phyloP scores from a whole-genome alignment of 2,797 vertebrate genomes.

The Moxostoma hubbsi region DNA sequence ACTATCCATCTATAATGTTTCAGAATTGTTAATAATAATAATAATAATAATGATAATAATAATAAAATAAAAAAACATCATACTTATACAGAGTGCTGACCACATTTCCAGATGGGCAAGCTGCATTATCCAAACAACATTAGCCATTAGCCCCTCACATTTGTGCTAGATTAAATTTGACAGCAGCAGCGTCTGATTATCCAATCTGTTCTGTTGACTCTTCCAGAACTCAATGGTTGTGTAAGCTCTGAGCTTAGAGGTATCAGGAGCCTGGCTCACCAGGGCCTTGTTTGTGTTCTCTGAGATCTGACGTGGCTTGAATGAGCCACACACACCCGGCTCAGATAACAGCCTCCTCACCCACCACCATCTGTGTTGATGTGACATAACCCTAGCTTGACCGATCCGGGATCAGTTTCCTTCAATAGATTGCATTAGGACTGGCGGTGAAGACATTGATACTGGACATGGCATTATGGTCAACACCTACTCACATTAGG shows the following conservation, averaged over 20 bases:
- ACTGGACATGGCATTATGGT: slow-evolving; percentile 12
- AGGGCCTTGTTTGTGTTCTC: slow-evolving; percentile 38
- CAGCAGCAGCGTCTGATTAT: slow-evolving; percentile 27
- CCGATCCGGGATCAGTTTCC: slow-evolving; percentile 32
- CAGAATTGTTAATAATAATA: too few species aligned
- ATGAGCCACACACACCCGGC: slow-evolving; percentile 12
- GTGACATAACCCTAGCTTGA: slow-evolving; percentile 17
- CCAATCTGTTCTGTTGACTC: slow-evolving; percentile 36
- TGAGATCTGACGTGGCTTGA: slow-evolving; percentile 35
- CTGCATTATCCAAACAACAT: slow-evolving; percentile 22
- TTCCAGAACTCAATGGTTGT: slow-evolving; percentile 4
- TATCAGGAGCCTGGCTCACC: slow-evolving; percentile 20
- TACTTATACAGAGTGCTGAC: neutral
- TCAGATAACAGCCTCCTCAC: slow-evolving; percentile 33
- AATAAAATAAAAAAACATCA: neutral
- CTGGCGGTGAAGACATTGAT: slow-evolving; percentile 6
- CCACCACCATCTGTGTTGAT: slow-evolving; percentile 48
- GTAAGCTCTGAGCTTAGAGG: slow-evolving; percentile 32
- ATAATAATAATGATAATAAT: too few species aligned
- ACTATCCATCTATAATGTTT: too few species aligned
- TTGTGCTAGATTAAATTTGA: slow-evolving; percentile 42
- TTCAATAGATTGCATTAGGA: neutral
- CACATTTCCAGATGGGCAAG: slow-evolving; percentile 20
- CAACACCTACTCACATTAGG: slow-evolving; percentile 15
- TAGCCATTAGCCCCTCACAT: slow-evolving; percentile 32